Evolutionary conservation across 2,797 vertebrate species (phyloP).

Genomic region (Avahi laniger): DNA sequence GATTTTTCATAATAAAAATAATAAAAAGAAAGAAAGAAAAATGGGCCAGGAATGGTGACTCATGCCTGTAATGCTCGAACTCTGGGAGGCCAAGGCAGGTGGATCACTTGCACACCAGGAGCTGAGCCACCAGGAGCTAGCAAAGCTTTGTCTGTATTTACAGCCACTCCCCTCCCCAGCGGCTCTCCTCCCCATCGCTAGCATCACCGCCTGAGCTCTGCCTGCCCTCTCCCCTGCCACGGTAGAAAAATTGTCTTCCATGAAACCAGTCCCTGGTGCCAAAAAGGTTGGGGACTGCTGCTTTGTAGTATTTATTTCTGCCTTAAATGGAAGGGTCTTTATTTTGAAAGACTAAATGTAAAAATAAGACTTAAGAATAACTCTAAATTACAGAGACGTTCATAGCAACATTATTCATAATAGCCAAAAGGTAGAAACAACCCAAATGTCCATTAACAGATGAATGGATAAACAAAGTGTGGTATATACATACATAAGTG

Average conservation of each 20-base stretch:
- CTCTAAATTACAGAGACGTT: neutral
- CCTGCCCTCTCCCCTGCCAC: too few relatives aligned
- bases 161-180: too few relatives aligned
- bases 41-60: neutral
- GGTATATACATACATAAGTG: neutral
- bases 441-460: neutral
- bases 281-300: too few relatives aligned
- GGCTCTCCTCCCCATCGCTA: too few relatives aligned
- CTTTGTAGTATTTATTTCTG: neutral
- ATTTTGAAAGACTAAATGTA: neutral
- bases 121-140: too few relatives aligned
- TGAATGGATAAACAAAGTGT: neutral
- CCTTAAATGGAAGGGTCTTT: neutral
- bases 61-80: neutral
- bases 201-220: too few relatives aligned
- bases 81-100: neutral
- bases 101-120: too few relatives aligned
- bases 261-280: too few relatives aligned
- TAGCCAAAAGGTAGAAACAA: neutral
- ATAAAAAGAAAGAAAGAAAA: too few relatives aligned
- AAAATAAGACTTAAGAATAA: neutral
- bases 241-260: too few relatives aligned
- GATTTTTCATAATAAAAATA: neutral
- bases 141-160: too few relatives aligned
- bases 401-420: neutral